A percentile compares a stretch with the other conserved stretches of the same genome.
Conservation (phyloP, 1,140 invertebrate species). For the Phortica variegata region DNA sequence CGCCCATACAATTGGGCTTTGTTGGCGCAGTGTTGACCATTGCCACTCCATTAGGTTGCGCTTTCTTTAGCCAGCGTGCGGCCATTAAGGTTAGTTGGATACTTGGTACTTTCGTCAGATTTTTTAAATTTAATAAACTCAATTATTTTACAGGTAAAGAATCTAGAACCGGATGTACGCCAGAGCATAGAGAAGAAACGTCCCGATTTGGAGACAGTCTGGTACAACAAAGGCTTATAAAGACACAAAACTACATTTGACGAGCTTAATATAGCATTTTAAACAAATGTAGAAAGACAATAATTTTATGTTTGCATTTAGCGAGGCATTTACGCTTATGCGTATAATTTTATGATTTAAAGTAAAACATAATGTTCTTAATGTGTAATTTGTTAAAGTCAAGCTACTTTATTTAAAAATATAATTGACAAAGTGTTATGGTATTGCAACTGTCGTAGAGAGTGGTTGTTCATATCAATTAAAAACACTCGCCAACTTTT, state of each 20-base stretch:
- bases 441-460: too few relatives aligned
- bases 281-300: conserved; percentile 25
- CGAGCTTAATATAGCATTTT: conserved; percentile 9
- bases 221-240: conserved; percentile 67
- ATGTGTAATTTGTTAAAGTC: too few relatives aligned
- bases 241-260: background rate
- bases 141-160: conserved; percentile 48
- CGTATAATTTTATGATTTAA: too few relatives aligned
- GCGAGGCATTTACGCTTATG: too few relatives aligned
- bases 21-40: conserved; percentile 76
- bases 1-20: conserved; percentile 67
- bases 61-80: conserved; percentile 76
- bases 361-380: too few relatives aligned
- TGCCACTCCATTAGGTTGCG: conserved; percentile 81
- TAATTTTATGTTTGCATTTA: conserved; percentile 20
- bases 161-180: conserved; percentile 64
- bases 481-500: too few relatives aligned
- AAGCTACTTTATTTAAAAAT: too few relatives aligned
- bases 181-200: conserved; percentile 58
- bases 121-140: background rate
- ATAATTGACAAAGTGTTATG: too few relatives aligned
- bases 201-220: conserved; percentile 58
- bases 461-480: too few relatives aligned
- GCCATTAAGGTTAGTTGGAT: conserved; percentile 54
- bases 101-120: too few relatives aligned